Conservation (phyloP, 2,797 vertebrate genomes). For the Anas acuta region DNA sequence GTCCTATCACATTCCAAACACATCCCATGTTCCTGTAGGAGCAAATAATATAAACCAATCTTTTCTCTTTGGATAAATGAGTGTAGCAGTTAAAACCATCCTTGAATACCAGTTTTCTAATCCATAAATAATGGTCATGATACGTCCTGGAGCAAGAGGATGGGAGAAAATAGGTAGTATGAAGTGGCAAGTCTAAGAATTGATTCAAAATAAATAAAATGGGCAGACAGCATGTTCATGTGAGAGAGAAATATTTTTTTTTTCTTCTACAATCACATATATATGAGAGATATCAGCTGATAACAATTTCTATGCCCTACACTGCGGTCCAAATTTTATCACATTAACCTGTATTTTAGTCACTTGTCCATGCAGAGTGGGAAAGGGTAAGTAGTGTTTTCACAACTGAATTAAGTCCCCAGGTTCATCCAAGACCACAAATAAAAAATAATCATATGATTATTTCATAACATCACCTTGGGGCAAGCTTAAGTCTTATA, state of each 20-base stretch:
- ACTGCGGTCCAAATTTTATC: neutral
- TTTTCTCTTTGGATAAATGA: constrained; percentile 31
- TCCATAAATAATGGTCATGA: neutral
- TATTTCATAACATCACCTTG: neutral
- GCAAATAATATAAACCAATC: neutral
- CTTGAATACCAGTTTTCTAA: constrained; percentile 32
- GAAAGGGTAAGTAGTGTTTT: neutral
- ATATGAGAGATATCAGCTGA: neutral
- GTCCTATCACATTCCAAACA: constrained; percentile 19
- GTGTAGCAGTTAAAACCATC: constrained; percentile 37
- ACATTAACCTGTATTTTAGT: neutral
- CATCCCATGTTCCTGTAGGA: neutral
- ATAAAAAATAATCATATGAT: neutral
- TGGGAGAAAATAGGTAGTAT: neutral
- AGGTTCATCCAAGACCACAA: neutral
- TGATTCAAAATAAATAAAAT: neutral
- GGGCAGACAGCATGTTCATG: neutral
- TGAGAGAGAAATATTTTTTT: neutral
- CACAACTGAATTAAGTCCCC: neutral
- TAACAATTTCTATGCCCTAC: neutral
- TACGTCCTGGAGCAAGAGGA: neutral
- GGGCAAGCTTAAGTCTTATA: neutral
- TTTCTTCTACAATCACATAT: neutral
- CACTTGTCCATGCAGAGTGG: neutral
- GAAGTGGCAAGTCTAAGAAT: neutral